These are phyloP conservation scores for Amphipyra berbera DNA, from an alignment of 2,888 invertebrate species.

Conservation along the genomic window DNA sequence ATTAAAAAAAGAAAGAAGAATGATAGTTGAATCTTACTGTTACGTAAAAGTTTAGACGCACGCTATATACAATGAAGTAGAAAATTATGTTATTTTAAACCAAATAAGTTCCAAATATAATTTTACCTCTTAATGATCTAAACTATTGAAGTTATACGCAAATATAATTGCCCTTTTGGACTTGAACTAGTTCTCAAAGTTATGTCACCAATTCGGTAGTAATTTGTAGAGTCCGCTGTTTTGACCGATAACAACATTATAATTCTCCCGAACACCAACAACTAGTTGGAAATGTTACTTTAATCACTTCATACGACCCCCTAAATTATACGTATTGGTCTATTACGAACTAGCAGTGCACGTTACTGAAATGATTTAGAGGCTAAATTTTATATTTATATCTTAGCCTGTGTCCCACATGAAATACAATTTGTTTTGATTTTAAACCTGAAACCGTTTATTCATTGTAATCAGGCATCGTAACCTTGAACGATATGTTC, in stretches of 20 bases:
- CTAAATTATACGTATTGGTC: constrained; percentile 80
- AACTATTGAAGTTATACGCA: constrained; percentile 38
- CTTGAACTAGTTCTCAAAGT: constrained; percentile 47
- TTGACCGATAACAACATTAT: constrained; percentile 83
- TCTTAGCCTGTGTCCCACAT: constrained; percentile 40
- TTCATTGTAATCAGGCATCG: too few species aligned
- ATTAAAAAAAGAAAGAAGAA: too few species aligned
- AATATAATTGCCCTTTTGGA: constrained; percentile 46
- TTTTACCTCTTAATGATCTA: constrained; percentile 36
- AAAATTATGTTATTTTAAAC: constrained; percentile 1
- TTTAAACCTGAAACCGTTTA: not conserved
- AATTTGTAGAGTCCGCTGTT: constrained; percentile 59
- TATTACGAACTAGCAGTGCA: constrained; percentile 76
- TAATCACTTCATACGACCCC: constrained; percentile 85
- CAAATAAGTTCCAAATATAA: constrained; percentile 25
- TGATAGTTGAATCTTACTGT: too few species aligned
- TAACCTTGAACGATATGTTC: too few species aligned
- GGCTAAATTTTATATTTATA: constrained; percentile 69
- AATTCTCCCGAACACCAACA: constrained; percentile 77
- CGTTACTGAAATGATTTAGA: constrained; percentile 77
- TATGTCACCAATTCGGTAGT: constrained; percentile 51
- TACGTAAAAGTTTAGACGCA: too few species aligned
- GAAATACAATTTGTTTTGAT: not conserved
- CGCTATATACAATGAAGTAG: too few species aligned
- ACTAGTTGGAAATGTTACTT: constrained; percentile 85